These are phyloP conservation scores for Petrocephalus microphthalmus DNA, from an alignment of 2,113 vertebrate species.

Conservation along the genomic window DNA sequence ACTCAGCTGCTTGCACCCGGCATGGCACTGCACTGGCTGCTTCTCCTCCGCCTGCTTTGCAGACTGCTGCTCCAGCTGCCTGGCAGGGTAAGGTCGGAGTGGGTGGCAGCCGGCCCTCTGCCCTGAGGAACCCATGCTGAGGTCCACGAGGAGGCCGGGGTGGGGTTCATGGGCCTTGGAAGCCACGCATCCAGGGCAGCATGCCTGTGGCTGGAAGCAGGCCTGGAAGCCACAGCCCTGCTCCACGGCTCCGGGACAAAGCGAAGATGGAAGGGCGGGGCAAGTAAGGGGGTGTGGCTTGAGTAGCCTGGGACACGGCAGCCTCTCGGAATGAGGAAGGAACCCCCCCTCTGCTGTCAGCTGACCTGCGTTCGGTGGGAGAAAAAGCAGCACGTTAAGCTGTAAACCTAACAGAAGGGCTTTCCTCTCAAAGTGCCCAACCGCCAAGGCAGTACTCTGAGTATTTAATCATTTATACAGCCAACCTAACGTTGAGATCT, in stretches of 20 bases:
- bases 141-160: slow-evolving; percentile 34
- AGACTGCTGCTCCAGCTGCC: slow-evolving; percentile 28
- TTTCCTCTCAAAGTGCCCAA: background rate
- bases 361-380: slow-evolving; percentile 62
- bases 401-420: background rate
- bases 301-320: slow-evolving; percentile 62
- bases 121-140: slow-evolving; percentile 49
- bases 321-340: slow-evolving; percentile 59
- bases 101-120: slow-evolving; percentile 50
- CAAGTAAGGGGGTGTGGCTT: slow-evolving; percentile 67
- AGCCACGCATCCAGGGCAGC: slow-evolving; percentile 73
- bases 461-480: background rate
- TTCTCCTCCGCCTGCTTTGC: slow-evolving; percentile 57
- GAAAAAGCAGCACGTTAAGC: background rate
- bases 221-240: slow-evolving; percentile 66
- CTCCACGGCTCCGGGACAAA: slow-evolving; percentile 63
- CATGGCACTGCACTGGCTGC: slow-evolving; percentile 56
- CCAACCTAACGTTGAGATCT: slow-evolving; percentile 81
- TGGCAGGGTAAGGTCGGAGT: slow-evolving; percentile 40
- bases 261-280: slow-evolving; percentile 55
- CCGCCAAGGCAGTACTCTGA: background rate
- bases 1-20: slow-evolving; percentile 41
- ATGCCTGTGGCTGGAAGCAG: slow-evolving; percentile 63
- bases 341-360: slow-evolving; percentile 76
- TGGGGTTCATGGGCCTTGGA: slow-evolving; percentile 47